phyloP scores from a whole-genome alignment of 1,140 invertebrate genomes.

The Papilio glaucus region DNA sequence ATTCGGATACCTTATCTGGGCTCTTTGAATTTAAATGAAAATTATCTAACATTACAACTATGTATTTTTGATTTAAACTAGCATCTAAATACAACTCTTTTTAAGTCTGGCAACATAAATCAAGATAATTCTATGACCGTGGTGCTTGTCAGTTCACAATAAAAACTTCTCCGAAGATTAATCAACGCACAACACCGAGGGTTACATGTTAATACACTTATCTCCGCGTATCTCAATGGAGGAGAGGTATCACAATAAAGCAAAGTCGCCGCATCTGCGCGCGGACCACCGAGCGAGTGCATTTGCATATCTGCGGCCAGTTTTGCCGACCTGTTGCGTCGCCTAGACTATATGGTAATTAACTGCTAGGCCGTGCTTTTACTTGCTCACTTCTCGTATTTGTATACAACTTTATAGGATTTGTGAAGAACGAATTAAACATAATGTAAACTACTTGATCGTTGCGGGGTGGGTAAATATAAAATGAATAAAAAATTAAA shows the following conservation, averaged over 20 bases:
- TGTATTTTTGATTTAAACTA: background rate
- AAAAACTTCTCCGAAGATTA: slow-evolving; percentile 5
- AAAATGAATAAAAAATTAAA: no score
- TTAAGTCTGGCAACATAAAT: background rate
- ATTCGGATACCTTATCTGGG: no score
- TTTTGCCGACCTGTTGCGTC: slow-evolving; percentile 34
- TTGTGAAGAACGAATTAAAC: background rate
- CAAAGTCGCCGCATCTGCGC: slow-evolving; percentile 47
- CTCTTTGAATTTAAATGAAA: background rate
- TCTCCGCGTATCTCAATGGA: slow-evolving; percentile 42
- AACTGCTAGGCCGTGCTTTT: slow-evolving; percentile 43
- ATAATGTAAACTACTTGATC: no score
- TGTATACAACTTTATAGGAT: background rate
- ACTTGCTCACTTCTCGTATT: background rate
- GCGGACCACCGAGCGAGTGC: slow-evolving; percentile 56
- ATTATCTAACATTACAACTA: background rate
- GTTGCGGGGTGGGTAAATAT: no score
- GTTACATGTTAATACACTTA: slow-evolving; percentile 49
- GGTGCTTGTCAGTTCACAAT: slow-evolving; percentile 1
- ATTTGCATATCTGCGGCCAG: slow-evolving; percentile 46
- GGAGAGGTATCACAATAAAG: slow-evolving; percentile 53
- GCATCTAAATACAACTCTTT: background rate
- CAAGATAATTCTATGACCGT: background rate
- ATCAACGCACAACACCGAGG: slow-evolving; percentile 8
- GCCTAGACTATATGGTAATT: slow-evolving; percentile 50